Evolutionary conservation across 2,113 vertebrate genomes (phyloP), one percentile per base, ranked within the genome.

Genomic region (Clarias batrachus): DNA sequence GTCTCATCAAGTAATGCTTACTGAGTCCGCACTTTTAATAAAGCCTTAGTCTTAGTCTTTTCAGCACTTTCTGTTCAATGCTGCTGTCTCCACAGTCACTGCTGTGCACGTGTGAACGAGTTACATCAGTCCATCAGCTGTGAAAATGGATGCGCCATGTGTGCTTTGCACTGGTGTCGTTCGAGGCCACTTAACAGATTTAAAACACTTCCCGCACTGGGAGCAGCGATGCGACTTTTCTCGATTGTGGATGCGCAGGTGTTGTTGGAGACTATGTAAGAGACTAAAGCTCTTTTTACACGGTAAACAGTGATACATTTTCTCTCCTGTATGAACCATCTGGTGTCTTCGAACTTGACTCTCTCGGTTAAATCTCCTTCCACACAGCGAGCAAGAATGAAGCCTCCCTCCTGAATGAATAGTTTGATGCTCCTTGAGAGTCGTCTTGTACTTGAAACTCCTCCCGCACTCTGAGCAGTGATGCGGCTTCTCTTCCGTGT

Each of bases 281-380:
- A 57, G 54, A 62, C 19, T 19, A 41, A 81, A 60, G 33, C 78
- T 81, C 59, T 13, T 60, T 37, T 54, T 54, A 62, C 78, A 81
- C 0, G 60, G 57, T 8, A 21, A 62, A 41, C 78, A 81, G 10
- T 14, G 57, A 25, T 62, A 81, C 11, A 57, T 57, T 11, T 81
- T 81, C 27, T 59, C 19, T 25, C 78, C 78, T 3, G 57, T 81
- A 21, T 81, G 78, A 11, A 81, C 13, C 0, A 25, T 3, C 30
- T 62, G 78, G 30, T 81, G 78, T 30, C 21, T 33, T 19, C 41
- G 57, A 37, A 81, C 30, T 14, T 81, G 57, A 62, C 78, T 81
- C 78, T 81, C 27, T 25, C 78, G 78, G 41, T 81, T 81, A 81
- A 81, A 81, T 62, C 57, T 62, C 57, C 62, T 81, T 59, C 78